Percentiles rank a stretch among this genome's conserved stretches.
These are phyloP conservation scores for Uria lomvia DNA, from an alignment of 2,113 vertebrate species.

Conservation along the genomic window DNA sequence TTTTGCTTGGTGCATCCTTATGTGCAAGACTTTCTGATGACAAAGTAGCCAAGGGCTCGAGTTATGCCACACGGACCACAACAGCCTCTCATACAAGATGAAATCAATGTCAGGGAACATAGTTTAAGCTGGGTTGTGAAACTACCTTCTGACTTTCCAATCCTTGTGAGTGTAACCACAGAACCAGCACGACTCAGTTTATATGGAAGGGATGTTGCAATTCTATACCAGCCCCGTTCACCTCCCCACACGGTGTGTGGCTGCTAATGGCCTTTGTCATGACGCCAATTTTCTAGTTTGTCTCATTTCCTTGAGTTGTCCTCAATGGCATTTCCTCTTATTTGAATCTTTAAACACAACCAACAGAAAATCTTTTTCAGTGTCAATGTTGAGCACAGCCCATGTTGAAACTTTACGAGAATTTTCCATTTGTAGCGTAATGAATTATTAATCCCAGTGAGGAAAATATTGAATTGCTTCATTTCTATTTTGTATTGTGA, in stretches of 20 bases:
- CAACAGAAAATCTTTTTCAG: neutral
- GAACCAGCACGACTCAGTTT: neutral
- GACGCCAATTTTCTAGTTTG: fast-evolving
- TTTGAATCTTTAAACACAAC: neutral
- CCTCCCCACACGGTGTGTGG: fast-evolving
- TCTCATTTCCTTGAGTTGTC: neutral
- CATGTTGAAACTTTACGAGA: neutral
- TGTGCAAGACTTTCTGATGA: neutral
- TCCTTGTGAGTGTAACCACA: neutral
- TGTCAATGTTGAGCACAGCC: neutral
- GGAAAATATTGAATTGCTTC: neutral
- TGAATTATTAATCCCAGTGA: neutral
- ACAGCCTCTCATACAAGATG: neutral
- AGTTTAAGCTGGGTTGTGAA: neutral
- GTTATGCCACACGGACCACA: neutral
- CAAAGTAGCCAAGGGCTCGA: neutral
- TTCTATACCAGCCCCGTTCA: neutral
- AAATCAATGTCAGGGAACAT: neutral
- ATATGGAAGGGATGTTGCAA: neutral
- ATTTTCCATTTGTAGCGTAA: neutral
- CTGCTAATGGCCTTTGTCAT: neutral
- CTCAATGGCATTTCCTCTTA: neutral
- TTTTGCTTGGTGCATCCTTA: neutral
- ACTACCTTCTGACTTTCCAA: neutral
- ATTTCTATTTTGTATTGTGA: neutral